These are phyloP conservation scores for Catharus minimus DNA, from an alignment of 2,113 vertebrate species.

Conservation along the genomic window DNA sequence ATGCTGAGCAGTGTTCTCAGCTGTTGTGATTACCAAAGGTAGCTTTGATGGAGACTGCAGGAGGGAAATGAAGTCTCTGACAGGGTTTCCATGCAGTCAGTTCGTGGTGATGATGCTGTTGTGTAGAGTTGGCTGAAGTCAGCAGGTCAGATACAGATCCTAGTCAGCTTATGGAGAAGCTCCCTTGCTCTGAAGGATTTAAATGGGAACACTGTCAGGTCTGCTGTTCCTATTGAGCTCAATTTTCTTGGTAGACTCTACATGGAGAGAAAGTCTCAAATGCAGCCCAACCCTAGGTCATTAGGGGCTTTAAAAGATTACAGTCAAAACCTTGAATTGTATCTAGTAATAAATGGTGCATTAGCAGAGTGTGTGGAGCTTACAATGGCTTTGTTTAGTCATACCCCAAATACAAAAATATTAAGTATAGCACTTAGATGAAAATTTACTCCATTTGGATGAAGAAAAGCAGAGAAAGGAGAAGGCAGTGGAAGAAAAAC, in stretches of 20 bases:
- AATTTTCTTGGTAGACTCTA: constrained; percentile 32
- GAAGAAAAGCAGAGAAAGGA: background rate
- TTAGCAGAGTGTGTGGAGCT: background rate
- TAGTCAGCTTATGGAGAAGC: background rate
- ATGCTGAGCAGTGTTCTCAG: constrained; percentile 33
- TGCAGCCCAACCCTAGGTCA: constrained; percentile 3
- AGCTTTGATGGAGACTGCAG: constrained; percentile 19
- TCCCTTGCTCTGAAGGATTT: constrained; percentile 27
- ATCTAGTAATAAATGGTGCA: background rate
- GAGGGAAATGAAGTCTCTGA: constrained; percentile 48
- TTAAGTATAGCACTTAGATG: background rate
- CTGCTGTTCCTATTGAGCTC: constrained; percentile 31
- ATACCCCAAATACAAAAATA: background rate
- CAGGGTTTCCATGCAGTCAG: constrained; percentile 23
- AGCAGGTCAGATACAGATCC: constrained; percentile 14
- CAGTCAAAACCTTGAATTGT: constrained; percentile 20
- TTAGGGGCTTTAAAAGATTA: constrained; percentile 37
- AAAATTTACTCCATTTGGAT: background rate
- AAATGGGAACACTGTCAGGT: constrained; percentile 34
- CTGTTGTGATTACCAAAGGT: constrained; percentile 40
- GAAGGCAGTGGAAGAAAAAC: background rate
- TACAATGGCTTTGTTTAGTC: background rate
- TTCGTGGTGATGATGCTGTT: constrained; percentile 12
- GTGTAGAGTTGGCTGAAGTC: constrained; percentile 23
- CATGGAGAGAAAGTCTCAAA: constrained; percentile 14